Conservation (phyloP, 2,113 vertebrate species). For the Oryzias melastigma region DNA sequence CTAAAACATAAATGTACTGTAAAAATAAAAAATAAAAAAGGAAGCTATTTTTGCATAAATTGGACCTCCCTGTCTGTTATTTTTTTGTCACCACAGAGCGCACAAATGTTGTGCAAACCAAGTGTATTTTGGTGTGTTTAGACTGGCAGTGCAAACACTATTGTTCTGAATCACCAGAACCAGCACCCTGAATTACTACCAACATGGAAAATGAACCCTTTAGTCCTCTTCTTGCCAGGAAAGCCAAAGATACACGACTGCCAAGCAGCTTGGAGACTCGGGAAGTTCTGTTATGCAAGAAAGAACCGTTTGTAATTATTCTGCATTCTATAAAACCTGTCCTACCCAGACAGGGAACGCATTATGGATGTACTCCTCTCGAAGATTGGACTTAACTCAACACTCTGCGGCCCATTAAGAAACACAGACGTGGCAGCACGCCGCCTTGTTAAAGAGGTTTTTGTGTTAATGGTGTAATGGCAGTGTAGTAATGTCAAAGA, state of each 20-base stretch:
- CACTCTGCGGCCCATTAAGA: conserved; percentile 54
- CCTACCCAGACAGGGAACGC: conserved; percentile 25
- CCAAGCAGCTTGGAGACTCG: conserved; percentile 39
- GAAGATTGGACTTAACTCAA: conserved; percentile 51
- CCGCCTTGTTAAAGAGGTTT: conserved; percentile 27
- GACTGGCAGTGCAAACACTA: conserved; percentile 51
- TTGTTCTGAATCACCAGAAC: conserved; percentile 49
- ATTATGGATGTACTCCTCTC: conserved; percentile 40
- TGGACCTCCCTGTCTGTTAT: background rate
- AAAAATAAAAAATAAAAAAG: too few relatives aligned
- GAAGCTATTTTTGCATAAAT: too few relatives aligned
- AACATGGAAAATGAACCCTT: conserved; percentile 53
- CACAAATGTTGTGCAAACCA: background rate
- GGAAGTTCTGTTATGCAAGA: conserved; percentile 42
- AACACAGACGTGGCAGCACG: conserved; percentile 42
- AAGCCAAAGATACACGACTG: conserved; percentile 46
- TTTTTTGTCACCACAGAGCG: background rate
- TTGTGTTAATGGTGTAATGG: conserved; percentile 49
- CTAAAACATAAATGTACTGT: too few relatives aligned
- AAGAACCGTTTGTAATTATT: conserved; percentile 49
- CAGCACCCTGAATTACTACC: conserved; percentile 48
- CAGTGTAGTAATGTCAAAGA: conserved; percentile 35
- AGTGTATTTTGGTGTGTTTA: conserved; percentile 10
- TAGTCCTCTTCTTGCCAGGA: conserved; percentile 38
- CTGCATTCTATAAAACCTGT: conserved; percentile 49